Conservation (phyloP, 2,888 invertebrate species). For the Macrophya annulata region DNA sequence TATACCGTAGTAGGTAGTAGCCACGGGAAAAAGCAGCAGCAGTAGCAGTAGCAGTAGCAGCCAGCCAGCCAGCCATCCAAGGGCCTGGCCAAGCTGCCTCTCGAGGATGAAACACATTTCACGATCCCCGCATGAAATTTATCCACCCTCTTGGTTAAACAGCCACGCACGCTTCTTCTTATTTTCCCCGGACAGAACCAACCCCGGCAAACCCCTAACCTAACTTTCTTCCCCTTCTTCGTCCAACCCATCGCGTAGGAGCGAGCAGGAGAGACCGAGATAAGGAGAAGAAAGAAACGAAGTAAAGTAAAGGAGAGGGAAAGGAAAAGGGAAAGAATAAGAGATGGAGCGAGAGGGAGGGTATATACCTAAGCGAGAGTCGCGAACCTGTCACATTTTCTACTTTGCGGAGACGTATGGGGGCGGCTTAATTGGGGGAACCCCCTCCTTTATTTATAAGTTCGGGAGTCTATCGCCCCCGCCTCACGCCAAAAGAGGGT, state of each 20-base stretch:
- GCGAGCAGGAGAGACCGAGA: slow-evolving; percentile 59
- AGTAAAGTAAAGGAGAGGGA: slow-evolving; percentile 44
- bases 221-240: slow-evolving; percentile 49
- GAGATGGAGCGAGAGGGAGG: slow-evolving; percentile 43
- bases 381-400: slow-evolving; percentile 75
- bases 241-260: slow-evolving; percentile 39
- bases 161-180: slow-evolving; percentile 73
- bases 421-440: slow-evolving; percentile 77
- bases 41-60: no score
- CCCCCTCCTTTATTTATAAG: slow-evolving; percentile 77
- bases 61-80: not conserved
- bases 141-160: slow-evolving; percentile 77
- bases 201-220: slow-evolving; percentile 40
- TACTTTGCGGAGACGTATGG: slow-evolving; percentile 76
- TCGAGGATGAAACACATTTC: slow-evolving; percentile 82
- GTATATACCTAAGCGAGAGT: slow-evolving; percentile 58
- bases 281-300: slow-evolving; percentile 36
- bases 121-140: slow-evolving; percentile 81
- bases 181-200: slow-evolving; percentile 58
- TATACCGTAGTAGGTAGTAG: not conserved
- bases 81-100: slow-evolving; percentile 60
- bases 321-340: slow-evolving; percentile 40
- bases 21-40: not conserved
- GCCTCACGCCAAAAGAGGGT: slow-evolving; percentile 58
- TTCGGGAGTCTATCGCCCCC: slow-evolving; percentile 74